Evolutionary conservation across 2,113 vertebrate species (phyloP), one percentile per base, ranked within the genome.

Genomic region (Rhinichthys klamathensis): DNA sequence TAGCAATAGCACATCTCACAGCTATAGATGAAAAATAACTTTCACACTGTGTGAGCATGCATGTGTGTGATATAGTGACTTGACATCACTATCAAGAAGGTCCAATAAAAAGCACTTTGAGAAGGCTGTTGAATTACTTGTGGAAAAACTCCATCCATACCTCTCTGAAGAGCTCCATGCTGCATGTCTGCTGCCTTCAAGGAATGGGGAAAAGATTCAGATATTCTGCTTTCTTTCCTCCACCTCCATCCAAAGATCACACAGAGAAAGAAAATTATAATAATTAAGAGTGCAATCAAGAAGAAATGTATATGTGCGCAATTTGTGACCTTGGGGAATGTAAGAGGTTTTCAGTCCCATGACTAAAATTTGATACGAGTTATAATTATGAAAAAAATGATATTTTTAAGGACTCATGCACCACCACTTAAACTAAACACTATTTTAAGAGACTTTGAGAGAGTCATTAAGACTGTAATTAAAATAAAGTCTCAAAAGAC

Each of bases 201-300:
- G 54, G 21, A 35, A 54, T 56, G 10, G 21, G 5, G 35, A 23
- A 23, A n/a, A 61, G 23, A 7, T 30, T 21, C 30, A 76, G 9
- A 56, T 63, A 12, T 30, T 41, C n/a, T 80, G 58, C 46, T 63
- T 76, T 25, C 46, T 49, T 16, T 65, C n/a, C 60, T 80, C 9
- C 9, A 67, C 60, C 78, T 49, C 60, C 15, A 21, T 41, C 21
- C 16, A 21, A 23, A 41, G n/a, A 80, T 44, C 78, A 65, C 3
- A 25, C 12, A 46, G 32, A 63, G 38, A 27, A 27, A 80, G 38
- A 80, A 80, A 65, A 65, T 80, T 2, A 80, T 65, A 13, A 80
- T 80, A 80, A 80, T 67, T 65, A 49, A 80, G 41, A 25, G 13
- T 46, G 78, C 60, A 65, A 67, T 80, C 60, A 65, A 65, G 78